phyloP scores from a whole-genome alignment of 1,140 invertebrate species.

The Amphibalanus amphitrite region DNA sequence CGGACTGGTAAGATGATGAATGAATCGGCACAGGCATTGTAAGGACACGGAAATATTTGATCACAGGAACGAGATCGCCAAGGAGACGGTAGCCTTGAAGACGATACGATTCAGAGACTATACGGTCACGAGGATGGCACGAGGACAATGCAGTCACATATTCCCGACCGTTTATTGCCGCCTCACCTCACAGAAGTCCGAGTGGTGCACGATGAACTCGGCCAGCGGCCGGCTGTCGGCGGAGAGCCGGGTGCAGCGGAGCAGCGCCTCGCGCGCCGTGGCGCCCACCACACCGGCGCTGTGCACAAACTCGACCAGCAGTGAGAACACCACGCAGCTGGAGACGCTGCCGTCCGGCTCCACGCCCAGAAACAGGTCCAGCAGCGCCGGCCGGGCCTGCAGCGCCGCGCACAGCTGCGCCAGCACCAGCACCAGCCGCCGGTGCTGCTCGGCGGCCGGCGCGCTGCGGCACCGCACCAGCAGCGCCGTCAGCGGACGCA shows the following conservation, averaged over 20 bases:
- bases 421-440: background rate
- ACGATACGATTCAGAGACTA: no score
- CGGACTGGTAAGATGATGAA: no score
- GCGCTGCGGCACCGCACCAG: background rate
- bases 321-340: constrained; percentile 79
- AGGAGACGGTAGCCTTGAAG: no score
- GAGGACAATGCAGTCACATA: no score
- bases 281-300: constrained; percentile 74
- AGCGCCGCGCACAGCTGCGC: background rate
- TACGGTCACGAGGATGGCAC: no score
- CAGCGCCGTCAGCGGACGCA: background rate
- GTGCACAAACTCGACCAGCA: constrained; percentile 80
- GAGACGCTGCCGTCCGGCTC: background rate
- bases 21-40: no score
- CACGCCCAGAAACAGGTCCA: background rate
- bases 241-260: constrained; percentile 84
- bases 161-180: no score
- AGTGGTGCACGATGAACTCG: constrained; percentile 65
- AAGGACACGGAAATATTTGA: no score
- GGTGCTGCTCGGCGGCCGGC: background rate
- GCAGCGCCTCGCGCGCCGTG: constrained; percentile 76
- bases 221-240: constrained; percentile 68
- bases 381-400: background rate
- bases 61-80: no score
- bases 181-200: constrained; percentile 74